Evolutionary conservation across 2,113 vertebrate species (phyloP).

Genomic region (Brachypteracias leptosomus): DNA sequence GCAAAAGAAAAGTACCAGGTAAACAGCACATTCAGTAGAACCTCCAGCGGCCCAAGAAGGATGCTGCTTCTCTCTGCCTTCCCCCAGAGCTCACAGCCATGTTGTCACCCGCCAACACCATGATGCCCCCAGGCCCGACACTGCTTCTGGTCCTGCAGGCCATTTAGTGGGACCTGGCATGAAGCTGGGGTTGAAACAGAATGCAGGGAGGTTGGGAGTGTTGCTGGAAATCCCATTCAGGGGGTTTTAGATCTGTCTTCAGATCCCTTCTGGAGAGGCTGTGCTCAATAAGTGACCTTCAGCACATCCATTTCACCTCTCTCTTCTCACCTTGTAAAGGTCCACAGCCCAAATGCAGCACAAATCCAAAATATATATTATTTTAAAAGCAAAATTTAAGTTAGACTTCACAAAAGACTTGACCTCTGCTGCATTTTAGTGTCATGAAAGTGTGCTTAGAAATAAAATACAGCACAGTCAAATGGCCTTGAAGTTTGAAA

Average conservation of each 20-base stretch:
- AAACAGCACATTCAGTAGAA: neutral
- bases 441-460: neutral
- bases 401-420: constrained; percentile 1
- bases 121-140: neutral
- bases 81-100: neutral
- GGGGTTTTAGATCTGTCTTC: constrained; percentile 39
- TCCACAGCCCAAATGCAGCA: neutral
- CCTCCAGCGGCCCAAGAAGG: neutral
- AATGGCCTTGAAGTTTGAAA: neutral
- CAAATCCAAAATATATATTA: neutral
- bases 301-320: neutral
- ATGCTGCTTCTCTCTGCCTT: neutral
- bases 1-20: neutral
- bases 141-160: neutral
- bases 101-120: neutral
- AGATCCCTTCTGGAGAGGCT: constrained; percentile 55
- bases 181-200: constrained; percentile 5
- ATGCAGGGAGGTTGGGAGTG: neutral
- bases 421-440: constrained; percentile 7
- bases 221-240: constrained; percentile 16
- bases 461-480: neutral
- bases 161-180: neutral
- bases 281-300: constrained; percentile 22
- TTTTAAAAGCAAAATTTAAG: constrained; percentile 24
- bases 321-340: constrained; percentile 23